A percentile compares a stretch with the other conserved stretches of the same genome.
Evolutionary conservation across 1,140 invertebrate species (phyloP).

Genomic region (Drosophila willistoni): DNA sequence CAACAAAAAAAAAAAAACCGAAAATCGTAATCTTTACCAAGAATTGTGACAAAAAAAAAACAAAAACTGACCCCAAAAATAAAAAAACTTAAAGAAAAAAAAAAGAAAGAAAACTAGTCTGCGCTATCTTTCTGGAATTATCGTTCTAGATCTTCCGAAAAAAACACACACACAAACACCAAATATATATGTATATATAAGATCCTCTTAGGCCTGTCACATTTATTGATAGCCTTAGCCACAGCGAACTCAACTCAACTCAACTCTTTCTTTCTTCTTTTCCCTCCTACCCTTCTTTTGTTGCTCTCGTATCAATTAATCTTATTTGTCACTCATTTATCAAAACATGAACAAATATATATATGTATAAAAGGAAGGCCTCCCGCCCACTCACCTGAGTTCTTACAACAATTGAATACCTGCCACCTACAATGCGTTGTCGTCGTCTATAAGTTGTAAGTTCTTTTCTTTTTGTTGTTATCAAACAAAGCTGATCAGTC

Average conservation of each 20-base stretch:
- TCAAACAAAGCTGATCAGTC: constrained; percentile 80
- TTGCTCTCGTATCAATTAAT: constrained; percentile 68
- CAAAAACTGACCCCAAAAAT: constrained; percentile 36
- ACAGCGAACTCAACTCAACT: not conserved
- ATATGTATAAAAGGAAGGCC: constrained; percentile 17
- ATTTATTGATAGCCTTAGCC: constrained; percentile 39
- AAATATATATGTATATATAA: constrained; percentile 25
- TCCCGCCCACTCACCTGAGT: not conserved
- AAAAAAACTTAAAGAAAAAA: too few relatives aligned
- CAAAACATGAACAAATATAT: constrained; percentile 48
- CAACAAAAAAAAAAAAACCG: not conserved
- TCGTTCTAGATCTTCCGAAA: constrained; percentile 47
- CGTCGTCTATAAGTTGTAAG: not conserved
- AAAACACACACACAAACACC: not conserved
- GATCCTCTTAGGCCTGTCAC: constrained; percentile 75
- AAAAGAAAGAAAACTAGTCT: not conserved
- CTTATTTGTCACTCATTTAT: constrained; percentile 80
- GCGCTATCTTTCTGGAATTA: constrained; percentile 28
- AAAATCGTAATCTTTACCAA: constrained; percentile 17
- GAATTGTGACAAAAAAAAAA: constrained; percentile 1
- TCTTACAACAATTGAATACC: constrained; percentile 43
- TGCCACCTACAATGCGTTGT: constrained; percentile 29
- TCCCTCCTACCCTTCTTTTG: constrained; percentile 11
- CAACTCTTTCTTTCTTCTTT: constrained; percentile 4
- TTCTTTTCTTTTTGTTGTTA: constrained; percentile 51